Evolutionary conservation across 30 jellyfish, hydroid and myxozoan genomes (phyloP).

Genomic region (Turritopsis dohrnii): DNA sequence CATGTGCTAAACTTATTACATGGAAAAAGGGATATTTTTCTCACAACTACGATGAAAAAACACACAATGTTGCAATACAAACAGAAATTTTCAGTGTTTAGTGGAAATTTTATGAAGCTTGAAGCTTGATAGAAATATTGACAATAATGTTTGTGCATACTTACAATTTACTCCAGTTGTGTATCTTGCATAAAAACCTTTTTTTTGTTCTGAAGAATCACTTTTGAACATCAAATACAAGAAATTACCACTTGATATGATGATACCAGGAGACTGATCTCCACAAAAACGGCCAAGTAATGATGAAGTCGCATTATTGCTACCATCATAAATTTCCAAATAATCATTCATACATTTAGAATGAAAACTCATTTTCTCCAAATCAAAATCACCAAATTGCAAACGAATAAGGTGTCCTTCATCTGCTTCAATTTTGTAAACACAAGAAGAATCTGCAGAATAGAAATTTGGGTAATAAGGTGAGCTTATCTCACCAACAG

Average conservation of each 20-base stretch:
- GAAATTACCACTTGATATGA: constrained; percentile 62
- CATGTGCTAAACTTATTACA: too few species aligned
- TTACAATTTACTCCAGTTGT: constrained; percentile 62
- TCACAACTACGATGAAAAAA: too few species aligned
- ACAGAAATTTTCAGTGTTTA: background rate
- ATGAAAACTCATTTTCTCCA: constrained; percentile 27
- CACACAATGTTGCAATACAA: too few species aligned
- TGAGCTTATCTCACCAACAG: constrained; percentile 43
- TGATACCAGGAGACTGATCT: constrained; percentile 44
- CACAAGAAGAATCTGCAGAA: constrained; percentile 49
- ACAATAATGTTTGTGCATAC: constrained; percentile 16
- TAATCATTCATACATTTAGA: background rate
- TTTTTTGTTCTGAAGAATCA: constrained; percentile 46
- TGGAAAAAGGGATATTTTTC: too few species aligned
- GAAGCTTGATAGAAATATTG: background rate
- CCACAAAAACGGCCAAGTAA: constrained; percentile 55
- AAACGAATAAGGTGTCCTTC: constrained; percentile 48
- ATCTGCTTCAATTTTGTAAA: constrained; percentile 37
- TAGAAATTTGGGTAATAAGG: constrained; percentile 66
- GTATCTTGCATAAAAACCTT: constrained; percentile 68
- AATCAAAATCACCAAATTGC: constrained; percentile 43
- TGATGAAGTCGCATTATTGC: constrained; percentile 17
- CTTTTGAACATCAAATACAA: constrained; percentile 42
- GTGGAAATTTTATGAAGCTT: background rate
- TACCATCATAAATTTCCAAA: constrained; percentile 32